Base-by-base conservation (phyloP, 2,113 vertebrate species). In the Charina bottae region DNA sequence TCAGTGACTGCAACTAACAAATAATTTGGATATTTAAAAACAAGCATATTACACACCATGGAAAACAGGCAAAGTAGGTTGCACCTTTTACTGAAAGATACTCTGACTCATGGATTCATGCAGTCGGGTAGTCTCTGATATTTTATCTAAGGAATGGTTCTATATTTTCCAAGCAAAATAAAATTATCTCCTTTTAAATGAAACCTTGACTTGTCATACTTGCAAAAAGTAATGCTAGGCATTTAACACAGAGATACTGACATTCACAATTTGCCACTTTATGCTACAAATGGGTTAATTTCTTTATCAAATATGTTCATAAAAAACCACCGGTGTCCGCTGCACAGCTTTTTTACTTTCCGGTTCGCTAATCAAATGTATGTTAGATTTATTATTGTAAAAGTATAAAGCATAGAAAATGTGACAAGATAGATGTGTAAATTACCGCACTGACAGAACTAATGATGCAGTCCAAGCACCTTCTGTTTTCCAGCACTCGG, bases 341-440 rank as follows among this genome's bases (percentile, higher is more conserved):
- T 96, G 83, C 95, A 95, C 89, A 95, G 95, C 90, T 92, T 96
- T 95, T 96, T 90, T 84, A 93, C 93, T 98, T 98, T 97, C 97
- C 96, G 97, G 97, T 98, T 97, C 97, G 96, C 97, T 98, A 97
- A 97, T 97, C 98, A 98, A 97, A 98, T 97, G 98, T 98, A 96
- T 98, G 96, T 96, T 98, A 99, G 99, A 99, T 99, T 99, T 99
- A 99, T 99, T 98, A 98, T 98, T 98, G 98, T 97, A 97, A 98
- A 98, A 97, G 97, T 97, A 97, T 98, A 98, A 98, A 98, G 97
- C 98, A 98, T 98, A 98, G 98, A 98, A 98, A 98, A 98, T 98
- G 97, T 98, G 99, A 99, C 98, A 99, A 99, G 99, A 99, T 99
- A 99, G 99, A 99, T 99, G 99, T 99, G 98, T 99, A 99, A 99